A percentile compares a stretch with the other conserved stretches of the same genome.
Evolutionary conservation across 2,797 vertebrate species (phyloP).

Genomic region (Danio jaintianensis): DNA sequence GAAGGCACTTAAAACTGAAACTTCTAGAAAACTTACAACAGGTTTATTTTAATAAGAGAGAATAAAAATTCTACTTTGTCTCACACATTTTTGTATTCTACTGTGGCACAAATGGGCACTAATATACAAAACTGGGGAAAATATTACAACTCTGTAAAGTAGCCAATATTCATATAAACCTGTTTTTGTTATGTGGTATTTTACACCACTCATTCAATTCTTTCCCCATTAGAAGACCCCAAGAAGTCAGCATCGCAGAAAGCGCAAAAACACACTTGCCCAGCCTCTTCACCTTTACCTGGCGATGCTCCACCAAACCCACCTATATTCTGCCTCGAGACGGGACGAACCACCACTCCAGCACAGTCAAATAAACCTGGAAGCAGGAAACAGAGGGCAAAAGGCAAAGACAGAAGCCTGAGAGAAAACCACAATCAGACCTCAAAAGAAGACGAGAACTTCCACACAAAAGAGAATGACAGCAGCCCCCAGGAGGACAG

Average conservation of each 20-base stretch:
- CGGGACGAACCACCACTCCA: conserved; percentile 82
- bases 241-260: conserved; percentile 82
- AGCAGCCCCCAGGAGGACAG: conserved; percentile 76
- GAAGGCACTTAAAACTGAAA: too few species aligned
- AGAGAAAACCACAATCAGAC: conserved; percentile 46
- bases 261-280: conserved; percentile 90
- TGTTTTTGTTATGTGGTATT: background rate
- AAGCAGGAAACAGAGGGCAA: conserved; percentile 72
- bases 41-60: too few species aligned
- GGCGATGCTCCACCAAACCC: conserved; percentile 90
- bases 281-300: conserved; percentile 87
- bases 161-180: background rate
- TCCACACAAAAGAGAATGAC: conserved; percentile 18
- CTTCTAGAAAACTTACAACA: too few species aligned
- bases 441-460: conserved; percentile 12
- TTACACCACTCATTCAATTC: conserved; percentile 34
- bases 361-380: conserved; percentile 83
- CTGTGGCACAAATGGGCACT: background rate
- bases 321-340: conserved; percentile 87
- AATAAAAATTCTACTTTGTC: background rate
- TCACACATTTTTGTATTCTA: background rate
- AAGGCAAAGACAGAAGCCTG: conserved; percentile 74
- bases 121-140: background rate
- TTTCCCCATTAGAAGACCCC: conserved; percentile 79
- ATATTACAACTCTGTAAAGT: background rate